Percentiles rank a stretch among this genome's conserved stretches.
These are phyloP conservation scores for Mus spretus DNA, from an alignment of 2,797 vertebrate genomes.

Conservation along the genomic window DNA sequence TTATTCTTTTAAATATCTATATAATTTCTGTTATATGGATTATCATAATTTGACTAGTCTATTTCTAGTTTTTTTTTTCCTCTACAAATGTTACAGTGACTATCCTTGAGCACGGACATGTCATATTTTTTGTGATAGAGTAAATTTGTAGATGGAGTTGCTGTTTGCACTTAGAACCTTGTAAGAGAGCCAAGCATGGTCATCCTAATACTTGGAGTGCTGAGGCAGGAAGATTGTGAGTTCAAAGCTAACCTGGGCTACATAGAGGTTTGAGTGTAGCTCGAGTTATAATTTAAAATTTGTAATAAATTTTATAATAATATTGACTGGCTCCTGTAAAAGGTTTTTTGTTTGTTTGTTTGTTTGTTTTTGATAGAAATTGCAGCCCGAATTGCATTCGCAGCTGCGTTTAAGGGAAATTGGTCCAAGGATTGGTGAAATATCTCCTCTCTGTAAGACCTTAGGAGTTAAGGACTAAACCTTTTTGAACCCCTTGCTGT, in stretches of 20 bases:
- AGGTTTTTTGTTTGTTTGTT: background rate
- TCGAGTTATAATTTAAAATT: background rate
- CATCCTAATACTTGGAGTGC: background rate
- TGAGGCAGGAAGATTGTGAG: background rate
- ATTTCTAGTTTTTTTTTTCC: background rate
- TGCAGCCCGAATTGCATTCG: slow-evolving; percentile 12
- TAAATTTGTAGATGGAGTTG: background rate
- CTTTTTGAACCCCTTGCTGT: background rate
- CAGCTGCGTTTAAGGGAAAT: background rate
- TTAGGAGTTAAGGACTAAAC: background rate
- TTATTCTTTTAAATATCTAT: slow-evolving; percentile 22
- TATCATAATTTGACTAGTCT: background rate
- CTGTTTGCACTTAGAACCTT: background rate
- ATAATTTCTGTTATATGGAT: background rate
- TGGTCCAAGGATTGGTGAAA: background rate
- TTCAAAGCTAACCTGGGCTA: background rate
- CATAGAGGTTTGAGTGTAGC: background rate
- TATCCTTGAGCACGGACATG: background rate
- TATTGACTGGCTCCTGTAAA: background rate
- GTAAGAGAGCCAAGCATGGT: background rate
- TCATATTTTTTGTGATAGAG: background rate
- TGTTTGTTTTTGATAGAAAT: background rate
- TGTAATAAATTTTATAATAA: background rate
- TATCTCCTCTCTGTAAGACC: background rate
- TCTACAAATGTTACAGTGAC: background rate